These are phyloP conservation scores for Hycleus phaleratus DNA, from an alignment of 1,140 invertebrate genomes.

Conservation along the genomic window DNA sequence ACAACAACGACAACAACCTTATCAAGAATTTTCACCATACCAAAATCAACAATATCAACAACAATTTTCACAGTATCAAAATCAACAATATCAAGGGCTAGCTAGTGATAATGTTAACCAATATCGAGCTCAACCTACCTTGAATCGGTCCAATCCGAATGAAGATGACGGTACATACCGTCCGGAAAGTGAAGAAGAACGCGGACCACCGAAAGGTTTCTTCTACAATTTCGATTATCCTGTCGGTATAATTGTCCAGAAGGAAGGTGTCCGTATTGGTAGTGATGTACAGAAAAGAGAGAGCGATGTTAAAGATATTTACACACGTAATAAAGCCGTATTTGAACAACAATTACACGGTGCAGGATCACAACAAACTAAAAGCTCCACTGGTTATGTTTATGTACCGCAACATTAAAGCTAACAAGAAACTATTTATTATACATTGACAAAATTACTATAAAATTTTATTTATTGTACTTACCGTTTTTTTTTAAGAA, in stretches of 20 bases:
- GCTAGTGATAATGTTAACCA: too few relatives aligned
- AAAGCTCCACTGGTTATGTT: conserved; percentile 3
- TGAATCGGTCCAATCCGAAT: neutral
- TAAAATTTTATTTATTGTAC: too few relatives aligned
- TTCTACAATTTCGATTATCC: conserved; percentile 60
- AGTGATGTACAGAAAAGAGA: conserved; percentile 22
- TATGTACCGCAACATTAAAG: neutral
- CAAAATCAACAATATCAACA: too few relatives aligned
- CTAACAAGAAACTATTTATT: too few relatives aligned
- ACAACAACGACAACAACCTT: too few relatives aligned
- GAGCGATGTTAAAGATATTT: conserved; percentile 24
- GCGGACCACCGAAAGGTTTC: conserved; percentile 56
- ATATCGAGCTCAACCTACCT: neutral
- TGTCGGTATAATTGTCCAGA: conserved; percentile 48
- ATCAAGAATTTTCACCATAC: too few relatives aligned
- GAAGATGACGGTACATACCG: neutral
- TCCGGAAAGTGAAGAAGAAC: conserved; percentile 33
- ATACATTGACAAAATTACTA: too few relatives aligned
- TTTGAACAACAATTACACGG: conserved; percentile 30
- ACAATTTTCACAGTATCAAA: too few relatives aligned
- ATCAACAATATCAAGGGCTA: too few relatives aligned
- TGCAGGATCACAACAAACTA: too few relatives aligned
- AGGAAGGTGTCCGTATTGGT: conserved; percentile 33
- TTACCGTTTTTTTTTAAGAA: too few relatives aligned
- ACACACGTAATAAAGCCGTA: conserved; percentile 39